Percentiles rank a stretch among this genome's conserved stretches.
Conservation (phyloP, 2,888 invertebrate genomes). For the Deilephila porcellus region DNA sequence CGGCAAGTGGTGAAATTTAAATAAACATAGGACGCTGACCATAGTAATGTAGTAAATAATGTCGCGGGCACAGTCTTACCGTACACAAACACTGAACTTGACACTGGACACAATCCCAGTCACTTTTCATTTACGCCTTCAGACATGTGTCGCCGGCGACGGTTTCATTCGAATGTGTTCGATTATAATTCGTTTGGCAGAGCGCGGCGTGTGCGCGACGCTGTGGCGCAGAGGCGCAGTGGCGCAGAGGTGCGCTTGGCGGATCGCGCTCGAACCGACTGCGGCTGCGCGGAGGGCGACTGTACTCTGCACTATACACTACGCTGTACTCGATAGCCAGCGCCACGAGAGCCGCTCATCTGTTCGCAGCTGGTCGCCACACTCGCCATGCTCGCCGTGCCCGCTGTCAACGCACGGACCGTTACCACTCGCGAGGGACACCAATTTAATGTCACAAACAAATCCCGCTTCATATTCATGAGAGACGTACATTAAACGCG, state of each 20-base stretch:
- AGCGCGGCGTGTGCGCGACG: neutral
- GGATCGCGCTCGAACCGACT: slow-evolving; percentile 72
- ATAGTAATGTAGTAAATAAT: slow-evolving; percentile 60
- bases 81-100: slow-evolving; percentile 63
- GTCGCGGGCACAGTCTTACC: slow-evolving; percentile 39
- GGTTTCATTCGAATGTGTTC: slow-evolving; percentile 66
- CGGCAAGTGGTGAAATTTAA: neutral
- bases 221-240: slow-evolving; percentile 48
- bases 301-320: slow-evolving; percentile 32
- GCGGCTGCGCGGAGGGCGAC: slow-evolving; percentile 59
- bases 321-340: slow-evolving; percentile 28
- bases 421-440: slow-evolving; percentile 63
- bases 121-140: slow-evolving; percentile 56
- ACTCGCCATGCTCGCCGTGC: slow-evolving; percentile 44
- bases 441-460: slow-evolving; percentile 56
- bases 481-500: slow-evolving; percentile 46
- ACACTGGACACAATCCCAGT: slow-evolving; percentile 57
- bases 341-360: slow-evolving; percentile 58
- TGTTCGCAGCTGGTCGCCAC: slow-evolving; percentile 65
- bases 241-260: slow-evolving; percentile 71
- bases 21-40: slow-evolving; percentile 45
- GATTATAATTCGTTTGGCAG: slow-evolving; percentile 58
- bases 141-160: slow-evolving; percentile 59
- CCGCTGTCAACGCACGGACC: slow-evolving; percentile 53
- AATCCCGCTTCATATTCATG: slow-evolving; percentile 60